A percentile compares a stretch with the other conserved stretches of the same genome.
phyloP scores from a whole-genome alignment of 2,888 invertebrate genomes.

The Phengaris arion region DNA sequence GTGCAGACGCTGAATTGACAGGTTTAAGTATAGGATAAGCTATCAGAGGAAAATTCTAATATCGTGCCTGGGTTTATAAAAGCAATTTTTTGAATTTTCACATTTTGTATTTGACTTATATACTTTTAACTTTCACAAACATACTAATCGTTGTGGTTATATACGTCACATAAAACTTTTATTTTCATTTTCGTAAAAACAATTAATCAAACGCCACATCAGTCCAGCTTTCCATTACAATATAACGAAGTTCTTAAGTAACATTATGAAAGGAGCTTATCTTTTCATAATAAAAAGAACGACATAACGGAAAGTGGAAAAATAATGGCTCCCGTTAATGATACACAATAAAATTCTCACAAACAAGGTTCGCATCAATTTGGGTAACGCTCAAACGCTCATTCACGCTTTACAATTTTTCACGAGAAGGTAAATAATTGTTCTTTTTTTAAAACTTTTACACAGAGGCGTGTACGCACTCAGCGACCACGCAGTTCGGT shows the following conservation, averaged over 20 bases:
- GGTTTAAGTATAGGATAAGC: background rate
- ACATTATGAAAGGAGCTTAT: constrained; percentile 11
- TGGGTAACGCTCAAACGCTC: constrained; percentile 25
- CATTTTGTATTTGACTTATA: background rate
- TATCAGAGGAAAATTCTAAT: background rate
- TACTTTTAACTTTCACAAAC: too few species aligned
- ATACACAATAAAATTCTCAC: constrained; percentile 25
- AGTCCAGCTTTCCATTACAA: background rate
- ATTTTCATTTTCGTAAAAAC: background rate
- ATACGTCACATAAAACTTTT: too few species aligned
- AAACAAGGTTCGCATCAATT: constrained; percentile 24
- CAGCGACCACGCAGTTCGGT: background rate
- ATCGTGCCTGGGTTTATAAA: background rate
- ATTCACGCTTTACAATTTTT: constrained; percentile 27
- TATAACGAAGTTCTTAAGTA: constrained; percentile 1
- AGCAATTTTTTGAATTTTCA: background rate
- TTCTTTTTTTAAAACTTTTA: background rate
- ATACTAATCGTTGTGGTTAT: too few species aligned
- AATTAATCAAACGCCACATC: background rate
- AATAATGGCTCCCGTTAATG: constrained; percentile 24
- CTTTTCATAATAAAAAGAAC: background rate
- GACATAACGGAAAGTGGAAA: constrained; percentile 16
- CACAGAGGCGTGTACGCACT: background rate
- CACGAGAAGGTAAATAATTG: constrained; percentile 21
- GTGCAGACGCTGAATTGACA: background rate